Conservation (phyloP, 2,888 invertebrate genomes). For the Lasioglossum leucozonium region DNA sequence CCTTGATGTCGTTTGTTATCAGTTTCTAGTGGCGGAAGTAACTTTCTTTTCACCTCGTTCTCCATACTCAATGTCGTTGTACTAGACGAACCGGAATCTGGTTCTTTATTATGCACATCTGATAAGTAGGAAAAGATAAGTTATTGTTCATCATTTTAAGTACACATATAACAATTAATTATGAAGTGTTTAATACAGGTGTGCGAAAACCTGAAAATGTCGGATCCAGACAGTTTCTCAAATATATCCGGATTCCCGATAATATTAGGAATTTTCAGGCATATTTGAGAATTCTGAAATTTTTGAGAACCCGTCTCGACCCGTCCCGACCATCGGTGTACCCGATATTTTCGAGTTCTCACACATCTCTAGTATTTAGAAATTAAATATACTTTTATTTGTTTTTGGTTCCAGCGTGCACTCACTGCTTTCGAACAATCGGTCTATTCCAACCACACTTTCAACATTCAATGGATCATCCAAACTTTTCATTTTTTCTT, state of each 20-base stretch:
- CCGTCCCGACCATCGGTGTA: too few relatives aligned
- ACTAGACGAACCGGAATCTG: conserved; percentile 86
- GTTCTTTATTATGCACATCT: conserved; percentile 85
- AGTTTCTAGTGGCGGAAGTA: conserved; percentile 85
- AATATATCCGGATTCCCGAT: too few relatives aligned
- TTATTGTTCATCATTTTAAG: not conserved
- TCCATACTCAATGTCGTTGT: conserved; percentile 84
- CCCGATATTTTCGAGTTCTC: too few relatives aligned
- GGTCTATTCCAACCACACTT: conserved; percentile 88
- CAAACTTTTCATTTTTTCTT: conserved; percentile 76
- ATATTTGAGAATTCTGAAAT: too few relatives aligned
- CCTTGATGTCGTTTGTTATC: conserved; percentile 88
- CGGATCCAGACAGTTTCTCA: too few relatives aligned
- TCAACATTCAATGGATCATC: conserved; percentile 81
- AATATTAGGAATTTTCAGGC: too few relatives aligned
- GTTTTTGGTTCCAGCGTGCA: conserved; percentile 79
- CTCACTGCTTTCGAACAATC: conserved; percentile 86
- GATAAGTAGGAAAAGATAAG: conserved; percentile 47
- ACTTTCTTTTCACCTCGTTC: conserved; percentile 85
- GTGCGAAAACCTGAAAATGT: too few relatives aligned
- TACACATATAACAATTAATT: not conserved
- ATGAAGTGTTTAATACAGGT: not conserved
- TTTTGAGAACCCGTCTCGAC: too few relatives aligned
- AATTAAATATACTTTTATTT: conserved; percentile 78
- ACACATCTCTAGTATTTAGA: not conserved